Evolutionary conservation across 2,113 vertebrate genomes (phyloP), one percentile per base, ranked within the genome.

Genomic region (Neolamprologus variostigma): DNA sequence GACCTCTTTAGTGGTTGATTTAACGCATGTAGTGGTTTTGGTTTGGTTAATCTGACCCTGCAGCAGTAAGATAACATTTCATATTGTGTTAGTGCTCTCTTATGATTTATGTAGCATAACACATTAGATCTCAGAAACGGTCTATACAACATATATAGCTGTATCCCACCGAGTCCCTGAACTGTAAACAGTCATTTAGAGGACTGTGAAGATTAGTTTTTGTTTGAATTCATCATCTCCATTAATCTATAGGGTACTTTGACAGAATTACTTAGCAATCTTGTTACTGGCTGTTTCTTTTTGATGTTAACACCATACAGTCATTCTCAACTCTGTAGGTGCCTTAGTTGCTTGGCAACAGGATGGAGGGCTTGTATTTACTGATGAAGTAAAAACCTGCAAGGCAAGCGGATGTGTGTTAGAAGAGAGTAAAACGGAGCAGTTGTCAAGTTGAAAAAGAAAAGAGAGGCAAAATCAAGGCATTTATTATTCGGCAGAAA

Each of bases 261-360:
- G 45, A 68, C 40, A 53, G 35, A 28, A 84, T 79, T 80, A 84
- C 28, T 59, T 73, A 51, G 19, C 47, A 73, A 54, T 84, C 76
- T 86, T 85, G 21, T 84, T 87, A 82, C 84, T 87, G 57, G 80
- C 54, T 33, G 50, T 87, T 90, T 93, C 57, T 81, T 94, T 93
- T 91, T 86, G 83, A 86, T 91, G 53, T 92, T 89, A 63, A 53
- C 55, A 89, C 59, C 84, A 80, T 86, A 73, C 73, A 90, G 87
- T 87, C 88, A 85, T 81, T 88, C 82, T 84, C 89, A 94, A 95
- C 92, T 95, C 92, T 89, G 88, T 92, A 94, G 90, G 89, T 91
- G 88, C 91, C 94, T 89, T 85, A 86, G 95, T 95, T 96, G 94
- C 95, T 86, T 95, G 94, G 95, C 95, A 95, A 95, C 95, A 88